Percentiles rank a stretch among this genome's conserved stretches.
Evolutionary conservation across 2,113 vertebrate genomes (phyloP).

Genomic region (Serinus canaria): DNA sequence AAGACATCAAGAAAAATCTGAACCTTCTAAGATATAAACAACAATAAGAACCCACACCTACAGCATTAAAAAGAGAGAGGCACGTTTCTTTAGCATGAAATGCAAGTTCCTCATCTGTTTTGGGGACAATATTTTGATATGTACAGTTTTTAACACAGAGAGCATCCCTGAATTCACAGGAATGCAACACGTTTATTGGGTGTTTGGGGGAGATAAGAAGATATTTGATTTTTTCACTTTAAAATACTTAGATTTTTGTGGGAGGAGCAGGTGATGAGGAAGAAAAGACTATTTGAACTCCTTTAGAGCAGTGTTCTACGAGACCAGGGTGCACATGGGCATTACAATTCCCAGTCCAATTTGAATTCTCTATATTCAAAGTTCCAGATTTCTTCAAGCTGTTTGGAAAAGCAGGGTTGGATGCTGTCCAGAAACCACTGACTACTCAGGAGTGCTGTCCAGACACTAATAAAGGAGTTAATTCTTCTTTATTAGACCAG

Average conservation of each 20-base stretch:
- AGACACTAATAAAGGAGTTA: neutral
- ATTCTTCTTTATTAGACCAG: neutral
- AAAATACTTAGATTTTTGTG: neutral
- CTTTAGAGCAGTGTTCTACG: neutral
- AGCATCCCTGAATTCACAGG: neutral
- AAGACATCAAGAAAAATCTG: neutral
- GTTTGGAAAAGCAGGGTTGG: neutral
- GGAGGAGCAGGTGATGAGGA: neutral
- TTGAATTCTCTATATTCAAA: neutral
- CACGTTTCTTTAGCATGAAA: neutral
- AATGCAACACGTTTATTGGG: neutral
- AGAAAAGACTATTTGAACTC: neutral
- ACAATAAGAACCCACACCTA: neutral
- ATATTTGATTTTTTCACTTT: neutral
- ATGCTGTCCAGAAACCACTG: neutral
- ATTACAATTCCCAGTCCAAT: neutral
- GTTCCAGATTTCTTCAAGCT: neutral
- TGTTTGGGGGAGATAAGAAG: neutral
- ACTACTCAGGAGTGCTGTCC: neutral
- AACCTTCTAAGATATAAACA: neutral
- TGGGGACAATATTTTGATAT: neutral
- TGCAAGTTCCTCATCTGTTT: neutral
- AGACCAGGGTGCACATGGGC: neutral
- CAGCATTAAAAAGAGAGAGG: neutral
- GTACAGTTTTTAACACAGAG: neutral